Conservation (phyloP, 2,888 invertebrate species). For the Drosophila neonasuta region DNA sequence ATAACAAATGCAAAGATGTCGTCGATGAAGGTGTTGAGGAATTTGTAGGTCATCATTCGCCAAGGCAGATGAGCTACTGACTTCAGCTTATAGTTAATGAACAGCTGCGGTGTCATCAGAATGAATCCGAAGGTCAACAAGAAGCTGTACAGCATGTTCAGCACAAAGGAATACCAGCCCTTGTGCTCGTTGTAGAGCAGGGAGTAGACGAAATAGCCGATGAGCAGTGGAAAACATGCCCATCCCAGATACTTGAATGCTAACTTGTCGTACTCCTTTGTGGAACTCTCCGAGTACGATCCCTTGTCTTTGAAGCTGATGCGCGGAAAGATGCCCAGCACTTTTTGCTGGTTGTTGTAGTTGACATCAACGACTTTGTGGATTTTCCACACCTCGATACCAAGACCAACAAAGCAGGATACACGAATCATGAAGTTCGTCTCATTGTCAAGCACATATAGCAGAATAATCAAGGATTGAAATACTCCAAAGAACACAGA, state of each 20-base stretch:
- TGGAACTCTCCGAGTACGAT: constrained; percentile 96
- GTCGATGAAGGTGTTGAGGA: constrained; percentile 99
- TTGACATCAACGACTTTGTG: constrained; percentile 96
- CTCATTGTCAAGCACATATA: constrained; percentile 99
- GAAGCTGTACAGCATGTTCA: constrained; percentile 98
- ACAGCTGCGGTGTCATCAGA: constrained; percentile 99
- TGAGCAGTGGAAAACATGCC: constrained; percentile 95
- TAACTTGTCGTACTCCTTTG: constrained; percentile 95
- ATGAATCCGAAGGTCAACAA: constrained; percentile 99
- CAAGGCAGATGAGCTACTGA: constrained; percentile 99
- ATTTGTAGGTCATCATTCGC: constrained; percentile 99
- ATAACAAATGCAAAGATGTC: constrained; percentile 99
- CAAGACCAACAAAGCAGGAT: constrained; percentile 95
- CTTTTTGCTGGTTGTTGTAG: constrained; percentile 87
- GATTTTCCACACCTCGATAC: constrained; percentile 99
- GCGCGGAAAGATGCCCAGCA: constrained; percentile 91
- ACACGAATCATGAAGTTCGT: constrained; percentile 97
- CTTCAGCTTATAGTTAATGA: constrained; percentile 99
- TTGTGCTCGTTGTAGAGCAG: constrained; percentile 97
- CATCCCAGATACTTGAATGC: constrained; percentile 98
- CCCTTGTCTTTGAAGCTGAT: constrained; percentile 95
- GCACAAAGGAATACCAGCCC: constrained; percentile 99
- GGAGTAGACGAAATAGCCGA: constrained; percentile 97
- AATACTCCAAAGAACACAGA: constrained; percentile 99
- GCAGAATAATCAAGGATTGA: constrained; percentile 95